These are phyloP conservation scores for Sanderia malayensis DNA, from an alignment of 30 jellyfish, hydroid and myxozoan species.

Conservation along the genomic window DNA sequence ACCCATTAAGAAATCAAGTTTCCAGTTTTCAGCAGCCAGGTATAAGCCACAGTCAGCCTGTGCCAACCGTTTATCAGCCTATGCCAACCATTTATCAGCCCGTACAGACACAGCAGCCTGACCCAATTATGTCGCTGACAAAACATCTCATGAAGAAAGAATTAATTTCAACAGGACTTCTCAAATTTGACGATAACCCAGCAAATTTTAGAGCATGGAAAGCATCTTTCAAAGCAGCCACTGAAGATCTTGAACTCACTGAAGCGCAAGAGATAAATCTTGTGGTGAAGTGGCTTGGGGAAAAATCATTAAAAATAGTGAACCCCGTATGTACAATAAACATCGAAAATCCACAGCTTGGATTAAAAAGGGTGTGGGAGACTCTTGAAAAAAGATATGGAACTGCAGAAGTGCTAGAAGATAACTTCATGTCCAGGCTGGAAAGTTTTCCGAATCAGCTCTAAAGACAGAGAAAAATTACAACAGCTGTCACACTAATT, in stretches of 20 bases:
- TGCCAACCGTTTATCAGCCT: background rate
- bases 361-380: constrained; percentile 18
- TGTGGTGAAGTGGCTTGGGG: constrained; percentile 39
- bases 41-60: background rate
- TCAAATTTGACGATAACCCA: constrained; percentile 33
- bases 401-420: constrained; percentile 30
- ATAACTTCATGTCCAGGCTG: constrained; percentile 21
- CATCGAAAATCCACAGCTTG: constrained; percentile 22
- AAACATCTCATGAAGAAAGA: constrained; percentile 27
- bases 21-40: background rate
- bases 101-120: constrained; percentile 10
- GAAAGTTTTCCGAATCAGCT: constrained; percentile 22
- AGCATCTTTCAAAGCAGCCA: constrained; percentile 28
- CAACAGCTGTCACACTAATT: constrained; percentile 22
- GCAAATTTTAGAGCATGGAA: constrained; percentile 31
- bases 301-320: constrained; percentile 13
- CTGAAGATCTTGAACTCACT: constrained; percentile 27
- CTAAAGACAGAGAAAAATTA: constrained; percentile 18
- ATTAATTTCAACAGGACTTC: constrained; percentile 26
- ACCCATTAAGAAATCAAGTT: background rate
- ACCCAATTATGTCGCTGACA: constrained; percentile 5
- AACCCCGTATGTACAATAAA: constrained; percentile 15
- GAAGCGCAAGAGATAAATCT: constrained; percentile 33
- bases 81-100: background rate
- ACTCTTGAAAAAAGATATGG: constrained; percentile 22